Evolutionary conservation across 1,140 invertebrate genomes (phyloP), one percentile per base, ranked within the genome.

Genomic region (Euglossa dilemma): DNA sequence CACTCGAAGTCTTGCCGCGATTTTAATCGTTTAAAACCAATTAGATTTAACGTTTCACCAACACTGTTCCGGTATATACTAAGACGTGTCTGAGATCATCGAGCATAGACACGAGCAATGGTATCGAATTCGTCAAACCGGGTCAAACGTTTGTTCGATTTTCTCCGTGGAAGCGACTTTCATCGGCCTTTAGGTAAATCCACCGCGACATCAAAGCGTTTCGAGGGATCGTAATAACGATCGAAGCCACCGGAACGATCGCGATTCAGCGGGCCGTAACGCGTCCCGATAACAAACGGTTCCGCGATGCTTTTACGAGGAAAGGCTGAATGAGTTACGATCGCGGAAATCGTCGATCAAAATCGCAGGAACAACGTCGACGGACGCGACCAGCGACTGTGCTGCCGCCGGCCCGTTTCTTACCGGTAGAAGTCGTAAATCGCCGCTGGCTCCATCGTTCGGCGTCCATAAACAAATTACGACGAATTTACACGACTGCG

Each of bases 331-430:
- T 54, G 76, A 80, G 59, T 83, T 77, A 73, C 71, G 57, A 87
- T 86, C 80, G 57, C 52, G 70, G 74, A 87, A 79, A 87, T 64
- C 75, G 70, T 79, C 70, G 77, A 87, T 87, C 70, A 83, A 74
- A 87, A 86, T 83, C 50, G 28, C 63, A 64, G 56, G 45, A 61
- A 76, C 72, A 54, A 74, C 56, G n/a, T 20, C 56, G 71, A 25
- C 25, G 7, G 28, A n/a, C n/a, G 45, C 56, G 64, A 28, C 18
- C 28, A n/a, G 16, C n/a, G n/a, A 28, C 9, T 54, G 45, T 43
- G 36, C 36, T 23, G 36, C 71, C 6, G 16, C n/a, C 47, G 67
- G 8, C 67, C 25, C 52, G 80, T 82, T 82, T 74, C 73, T 82
- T 74, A 52, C 63, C 63, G 54, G 28, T 59, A 43, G 54, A 67